These are phyloP conservation scores for Pandion haliaetus DNA, from an alignment of 2,113 vertebrate species.

Conservation along the genomic window DNA sequence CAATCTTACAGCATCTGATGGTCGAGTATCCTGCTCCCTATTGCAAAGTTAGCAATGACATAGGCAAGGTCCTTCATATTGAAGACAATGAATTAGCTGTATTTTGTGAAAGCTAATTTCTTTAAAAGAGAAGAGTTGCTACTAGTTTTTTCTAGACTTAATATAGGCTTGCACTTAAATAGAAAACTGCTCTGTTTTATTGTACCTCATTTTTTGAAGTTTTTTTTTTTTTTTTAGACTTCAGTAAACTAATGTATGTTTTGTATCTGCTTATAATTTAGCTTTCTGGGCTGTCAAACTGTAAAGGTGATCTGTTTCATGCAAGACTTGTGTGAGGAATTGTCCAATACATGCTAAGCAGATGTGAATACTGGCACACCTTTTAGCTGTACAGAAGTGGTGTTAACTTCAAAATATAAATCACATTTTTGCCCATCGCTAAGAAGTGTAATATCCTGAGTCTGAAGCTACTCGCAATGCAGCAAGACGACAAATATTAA, in stretches of 20 bases:
- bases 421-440: neutral
- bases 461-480: neutral
- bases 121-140: conserved; percentile 28
- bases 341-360: neutral
- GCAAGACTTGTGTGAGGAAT: neutral
- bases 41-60: neutral
- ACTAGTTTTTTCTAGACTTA: conserved; percentile 29
- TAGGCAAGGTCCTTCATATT: conserved; percentile 73
- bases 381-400: neutral
- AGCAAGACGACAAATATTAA: neutral
- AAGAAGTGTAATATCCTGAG: neutral
- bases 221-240: conserved; percentile 5
- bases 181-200: conserved; percentile 16
- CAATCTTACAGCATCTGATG: neutral
- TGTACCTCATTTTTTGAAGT: conserved; percentile 50
- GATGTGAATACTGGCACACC: neutral
- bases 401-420: conserved; percentile 7
- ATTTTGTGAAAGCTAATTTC: conserved; percentile 20
- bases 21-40: neutral
- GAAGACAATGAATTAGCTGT: conserved; percentile 56
- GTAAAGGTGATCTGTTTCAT: neutral
- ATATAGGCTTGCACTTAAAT: conserved; percentile 45
- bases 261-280: conserved; percentile 2
- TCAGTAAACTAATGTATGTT: conserved; percentile 17
- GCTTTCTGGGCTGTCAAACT: neutral